Percentiles rank a stretch among this genome's conserved stretches.
Evolutionary conservation across 2,888 invertebrate species (phyloP).

Genomic region (Hofmannophila pseudospretella): DNA sequence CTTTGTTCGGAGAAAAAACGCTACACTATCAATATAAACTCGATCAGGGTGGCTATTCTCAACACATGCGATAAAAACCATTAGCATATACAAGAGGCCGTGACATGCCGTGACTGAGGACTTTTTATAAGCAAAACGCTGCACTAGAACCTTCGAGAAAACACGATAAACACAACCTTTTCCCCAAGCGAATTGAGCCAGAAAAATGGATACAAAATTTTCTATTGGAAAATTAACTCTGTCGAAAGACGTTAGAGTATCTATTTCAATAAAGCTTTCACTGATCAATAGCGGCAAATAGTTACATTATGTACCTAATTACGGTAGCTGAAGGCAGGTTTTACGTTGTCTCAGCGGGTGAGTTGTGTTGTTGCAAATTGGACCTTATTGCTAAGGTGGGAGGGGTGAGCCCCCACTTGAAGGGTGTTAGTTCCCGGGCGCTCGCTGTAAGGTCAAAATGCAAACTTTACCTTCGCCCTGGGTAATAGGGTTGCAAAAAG

Average conservation of each 20-base stretch:
- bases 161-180: conserved; percentile 38
- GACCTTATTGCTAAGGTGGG: conserved; percentile 26
- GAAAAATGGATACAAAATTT: conserved; percentile 20
- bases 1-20: conserved; percentile 29
- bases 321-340: conserved; percentile 47
- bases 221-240: conserved; percentile 8
- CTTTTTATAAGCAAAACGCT: conserved; percentile 46
- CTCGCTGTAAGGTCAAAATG: conserved; percentile 43
- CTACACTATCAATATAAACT: conserved; percentile 44
- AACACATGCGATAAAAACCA: conserved; percentile 50
- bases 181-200: conserved; percentile 24
- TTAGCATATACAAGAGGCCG: conserved; percentile 54
- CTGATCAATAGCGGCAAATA: conserved; percentile 45
- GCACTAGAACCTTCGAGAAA: conserved; percentile 25
- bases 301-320: conserved; percentile 56
- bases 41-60: conserved; percentile 40
- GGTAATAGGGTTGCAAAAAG: conserved; percentile 9
- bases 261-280: background rate
- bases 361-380: conserved; percentile 31
- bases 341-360: conserved; percentile 26
- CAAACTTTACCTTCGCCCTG: conserved; percentile 46
- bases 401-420: conserved; percentile 15
- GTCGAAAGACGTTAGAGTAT: background rate
- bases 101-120: conserved; percentile 26
- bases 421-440: conserved; percentile 19